phyloP scores from a whole-genome alignment of 2,797 vertebrate genomes.

The Enteromius argenteus region DNA sequence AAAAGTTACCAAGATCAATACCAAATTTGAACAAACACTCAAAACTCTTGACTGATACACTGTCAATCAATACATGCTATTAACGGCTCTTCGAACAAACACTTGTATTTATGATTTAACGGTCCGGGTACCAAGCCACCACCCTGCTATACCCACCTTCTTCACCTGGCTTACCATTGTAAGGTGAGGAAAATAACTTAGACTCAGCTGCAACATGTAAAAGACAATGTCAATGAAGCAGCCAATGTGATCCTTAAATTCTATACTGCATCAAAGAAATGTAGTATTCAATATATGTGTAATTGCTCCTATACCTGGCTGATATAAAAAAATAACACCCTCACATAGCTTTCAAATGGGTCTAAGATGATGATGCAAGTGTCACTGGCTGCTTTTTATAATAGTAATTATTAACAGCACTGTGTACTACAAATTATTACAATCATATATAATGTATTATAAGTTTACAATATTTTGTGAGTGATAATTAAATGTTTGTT shows the following conservation, averaged over 20 bases:
- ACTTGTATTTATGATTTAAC: conserved; percentile 7
- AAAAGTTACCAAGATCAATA: not conserved
- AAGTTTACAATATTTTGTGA: not conserved
- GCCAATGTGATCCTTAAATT: not conserved
- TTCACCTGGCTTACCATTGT: conserved; percentile 67
- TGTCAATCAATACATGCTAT: not conserved
- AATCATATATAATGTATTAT: not conserved
- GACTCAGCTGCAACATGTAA: conserved; percentile 70
- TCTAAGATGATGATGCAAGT: not conserved
- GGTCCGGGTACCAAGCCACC: conserved; percentile 43
- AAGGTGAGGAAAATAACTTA: conserved; percentile 58
- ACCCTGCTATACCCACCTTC: conserved; percentile 46
- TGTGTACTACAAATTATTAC: not conserved
- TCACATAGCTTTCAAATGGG: not conserved
- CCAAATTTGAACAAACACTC: not conserved
- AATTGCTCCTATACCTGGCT: not conserved
- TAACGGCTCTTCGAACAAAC: not conserved
- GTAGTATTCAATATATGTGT: not conserved
- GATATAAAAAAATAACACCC: not conserved
- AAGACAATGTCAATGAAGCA: conserved; percentile 35
- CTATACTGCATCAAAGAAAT: not conserved
- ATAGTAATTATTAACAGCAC: not conserved
- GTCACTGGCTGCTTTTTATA: not conserved
- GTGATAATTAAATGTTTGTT: not conserved
- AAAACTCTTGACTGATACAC: not conserved